A percentile compares a stretch with the other conserved stretches of the same genome.
phyloP scores from a whole-genome alignment of 2,888 invertebrate species.

The Spisula solida region DNA sequence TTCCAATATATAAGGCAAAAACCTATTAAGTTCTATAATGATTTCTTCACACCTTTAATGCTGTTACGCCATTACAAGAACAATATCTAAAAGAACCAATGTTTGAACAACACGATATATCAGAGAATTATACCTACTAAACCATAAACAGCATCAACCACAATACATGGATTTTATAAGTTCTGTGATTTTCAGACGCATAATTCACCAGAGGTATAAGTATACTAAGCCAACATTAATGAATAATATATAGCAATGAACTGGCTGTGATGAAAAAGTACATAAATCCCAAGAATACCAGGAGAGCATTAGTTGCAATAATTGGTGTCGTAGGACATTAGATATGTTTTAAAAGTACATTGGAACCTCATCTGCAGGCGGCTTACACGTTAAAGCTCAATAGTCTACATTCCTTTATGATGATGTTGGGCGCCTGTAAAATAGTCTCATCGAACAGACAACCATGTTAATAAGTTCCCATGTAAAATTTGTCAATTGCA shows the following conservation, averaged over 20 bases:
- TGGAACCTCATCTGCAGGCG: not conserved
- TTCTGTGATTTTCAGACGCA: too few relatives aligned
- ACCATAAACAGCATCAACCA: too few relatives aligned
- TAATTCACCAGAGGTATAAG: too few relatives aligned
- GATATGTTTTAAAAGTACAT: not conserved
- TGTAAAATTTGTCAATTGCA: not conserved
- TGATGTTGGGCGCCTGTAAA: not conserved
- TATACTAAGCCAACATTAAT: not conserved
- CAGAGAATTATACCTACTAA: not conserved
- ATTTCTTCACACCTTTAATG: too few relatives aligned
- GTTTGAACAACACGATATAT: too few relatives aligned
- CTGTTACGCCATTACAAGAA: too few relatives aligned
- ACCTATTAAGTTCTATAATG: too few relatives aligned
- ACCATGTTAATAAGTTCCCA: not conserved
- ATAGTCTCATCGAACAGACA: not conserved
- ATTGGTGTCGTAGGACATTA: not conserved
- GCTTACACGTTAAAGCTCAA: not conserved
- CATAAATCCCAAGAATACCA: not conserved
- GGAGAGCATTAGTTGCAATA: not conserved
- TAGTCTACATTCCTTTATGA: not conserved
- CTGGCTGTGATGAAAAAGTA: not conserved
- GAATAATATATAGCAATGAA: not conserved
- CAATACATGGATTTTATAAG: too few relatives aligned
- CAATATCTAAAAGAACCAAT: too few relatives aligned
- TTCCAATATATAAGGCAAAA: too few relatives aligned